Conservation (phyloP, 2,113 vertebrate species). For the Willisornis vidua region DNA sequence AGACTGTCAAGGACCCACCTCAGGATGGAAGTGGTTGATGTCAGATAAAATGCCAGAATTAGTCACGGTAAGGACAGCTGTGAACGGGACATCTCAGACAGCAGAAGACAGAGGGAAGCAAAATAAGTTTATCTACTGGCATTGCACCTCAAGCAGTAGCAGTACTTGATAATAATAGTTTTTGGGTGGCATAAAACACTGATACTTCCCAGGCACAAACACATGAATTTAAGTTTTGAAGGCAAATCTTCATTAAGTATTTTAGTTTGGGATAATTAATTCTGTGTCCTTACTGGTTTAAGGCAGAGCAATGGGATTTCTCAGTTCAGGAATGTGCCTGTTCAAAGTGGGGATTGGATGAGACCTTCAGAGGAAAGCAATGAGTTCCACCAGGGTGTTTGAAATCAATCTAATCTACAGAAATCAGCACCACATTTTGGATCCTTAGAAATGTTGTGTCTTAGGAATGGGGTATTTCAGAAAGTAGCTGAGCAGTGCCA, state of each 20-base stretch:
- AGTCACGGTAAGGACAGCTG: neutral
- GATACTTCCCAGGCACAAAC: neutral
- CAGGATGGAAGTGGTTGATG: neutral
- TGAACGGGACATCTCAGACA: neutral
- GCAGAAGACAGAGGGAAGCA: neutral
- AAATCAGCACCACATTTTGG: neutral
- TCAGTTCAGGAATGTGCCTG: neutral
- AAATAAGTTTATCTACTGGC: neutral
- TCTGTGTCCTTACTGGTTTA: neutral
- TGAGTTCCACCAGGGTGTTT: neutral
- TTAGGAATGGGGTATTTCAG: neutral
- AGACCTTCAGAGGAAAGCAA: neutral
- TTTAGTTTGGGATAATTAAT: neutral
- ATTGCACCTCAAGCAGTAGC: neutral
- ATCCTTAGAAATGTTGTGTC: neutral
- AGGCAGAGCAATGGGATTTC: conserved; percentile 10
- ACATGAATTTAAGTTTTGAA: neutral
- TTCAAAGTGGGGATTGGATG: neutral
- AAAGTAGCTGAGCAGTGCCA: neutral
- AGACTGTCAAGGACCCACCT: conserved; percentile 41
- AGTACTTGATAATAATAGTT: neutral
- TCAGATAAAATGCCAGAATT: neutral
- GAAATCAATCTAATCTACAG: neutral
- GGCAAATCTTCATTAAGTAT: neutral
- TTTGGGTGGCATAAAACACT: neutral